A percentile compares a stretch with the other conserved stretches of the same genome.
Conservation (phyloP, 2,113 vertebrate genomes). For the Epinephelus cyanopodus region DNA sequence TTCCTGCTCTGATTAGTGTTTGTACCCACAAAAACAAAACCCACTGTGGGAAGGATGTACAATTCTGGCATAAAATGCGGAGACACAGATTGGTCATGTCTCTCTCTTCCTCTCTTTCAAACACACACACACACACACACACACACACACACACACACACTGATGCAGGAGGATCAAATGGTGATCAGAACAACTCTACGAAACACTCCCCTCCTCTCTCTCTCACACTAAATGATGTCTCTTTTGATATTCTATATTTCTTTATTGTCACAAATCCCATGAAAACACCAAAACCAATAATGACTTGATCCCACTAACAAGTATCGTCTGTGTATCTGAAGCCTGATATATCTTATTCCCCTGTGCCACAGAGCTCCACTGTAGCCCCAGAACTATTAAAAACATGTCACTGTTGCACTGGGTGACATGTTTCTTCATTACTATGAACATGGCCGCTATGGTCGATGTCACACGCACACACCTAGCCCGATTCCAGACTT, state of each 20-base stretch:
- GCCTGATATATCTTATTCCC: not conserved
- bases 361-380: not conserved
- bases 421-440: not conserved
- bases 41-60: slow-evolving; percentile 51
- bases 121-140: not conserved
- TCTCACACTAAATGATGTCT: not conserved
- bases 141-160: not conserved
- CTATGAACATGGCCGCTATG: not conserved
- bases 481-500: not conserved
- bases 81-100: slow-evolving; percentile 35
- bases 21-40: slow-evolving; percentile 70
- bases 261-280: slow-evolving; percentile 1
- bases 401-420: not conserved
- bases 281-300: slow-evolving; percentile 6
- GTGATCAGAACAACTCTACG: slow-evolving; percentile 7
- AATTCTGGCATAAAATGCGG: slow-evolving; percentile 52
- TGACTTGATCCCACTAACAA: slow-evolving; percentile 1
- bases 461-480: not conserved
- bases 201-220: not conserved
- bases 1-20: slow-evolving; percentile 75
- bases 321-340: not conserved
- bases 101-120: not conserved
- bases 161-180: slow-evolving; percentile 32
- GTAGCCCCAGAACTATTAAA: not conserved
- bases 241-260: slow-evolving; percentile 1